Evolutionary conservation across 2,888 invertebrate genomes (phyloP).

Genomic region (Dasypolia templi): DNA sequence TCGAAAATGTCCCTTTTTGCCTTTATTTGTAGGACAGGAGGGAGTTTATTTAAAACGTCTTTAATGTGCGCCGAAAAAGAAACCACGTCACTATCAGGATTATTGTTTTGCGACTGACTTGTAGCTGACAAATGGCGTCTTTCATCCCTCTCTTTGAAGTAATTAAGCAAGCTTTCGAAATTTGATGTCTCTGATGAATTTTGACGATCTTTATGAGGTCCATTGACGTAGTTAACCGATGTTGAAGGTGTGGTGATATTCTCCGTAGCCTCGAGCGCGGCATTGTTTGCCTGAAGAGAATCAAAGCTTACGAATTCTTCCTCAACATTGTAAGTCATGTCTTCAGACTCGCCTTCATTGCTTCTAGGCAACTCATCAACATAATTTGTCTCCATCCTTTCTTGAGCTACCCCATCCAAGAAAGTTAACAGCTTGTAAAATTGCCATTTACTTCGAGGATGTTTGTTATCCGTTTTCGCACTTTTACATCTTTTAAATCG

Average conservation of each 20-base stretch:
- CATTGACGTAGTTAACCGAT: background rate
- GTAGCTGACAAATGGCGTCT: background rate
- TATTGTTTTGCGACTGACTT: conserved; percentile 10
- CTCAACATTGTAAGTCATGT: background rate
- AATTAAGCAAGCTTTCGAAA: conserved; percentile 20
- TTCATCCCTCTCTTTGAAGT: conserved; percentile 18
- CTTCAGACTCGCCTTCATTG: conserved; percentile 18
- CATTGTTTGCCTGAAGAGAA: background rate
- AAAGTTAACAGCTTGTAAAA: conserved; percentile 26
- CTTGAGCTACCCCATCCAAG: conserved; percentile 10
- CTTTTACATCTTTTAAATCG: conserved; percentile 30
- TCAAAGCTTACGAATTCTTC: conserved; percentile 7
- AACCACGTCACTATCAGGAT: background rate
- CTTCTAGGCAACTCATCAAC: conserved; percentile 9
- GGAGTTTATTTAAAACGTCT: conserved; percentile 24
- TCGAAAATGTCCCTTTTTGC: conserved; percentile 21
- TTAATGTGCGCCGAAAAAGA: conserved; percentile 14
- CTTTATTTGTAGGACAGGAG: conserved; percentile 17
- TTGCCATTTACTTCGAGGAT: conserved; percentile 31
- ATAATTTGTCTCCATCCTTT: background rate
- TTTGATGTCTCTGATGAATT: background rate
- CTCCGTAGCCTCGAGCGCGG: background rate
- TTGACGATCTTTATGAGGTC: background rate
- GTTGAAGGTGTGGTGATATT: background rate
- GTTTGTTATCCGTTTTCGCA: conserved; percentile 6